phyloP scores from a whole-genome alignment of 2,113 vertebrate species.

The Limnothrissa miodon region DNA sequence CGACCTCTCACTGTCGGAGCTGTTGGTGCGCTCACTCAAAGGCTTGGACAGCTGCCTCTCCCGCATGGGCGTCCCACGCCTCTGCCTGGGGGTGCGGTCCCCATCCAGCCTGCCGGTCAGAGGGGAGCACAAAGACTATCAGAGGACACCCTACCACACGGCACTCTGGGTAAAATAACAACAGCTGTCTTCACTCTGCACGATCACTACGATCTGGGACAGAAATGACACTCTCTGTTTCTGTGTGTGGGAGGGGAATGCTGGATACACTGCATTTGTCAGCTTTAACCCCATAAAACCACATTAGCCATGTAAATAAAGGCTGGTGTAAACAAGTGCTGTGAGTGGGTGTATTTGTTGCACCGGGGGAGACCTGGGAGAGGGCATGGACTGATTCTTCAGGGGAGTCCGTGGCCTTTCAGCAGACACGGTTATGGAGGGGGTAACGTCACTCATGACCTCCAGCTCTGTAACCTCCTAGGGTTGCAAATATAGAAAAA shows the following conservation, averaged over 20 bases:
- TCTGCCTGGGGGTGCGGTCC: constrained; percentile 80
- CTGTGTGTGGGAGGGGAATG: neutral
- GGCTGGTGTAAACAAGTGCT: neutral
- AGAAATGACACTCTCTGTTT: neutral
- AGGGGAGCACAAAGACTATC: neutral
- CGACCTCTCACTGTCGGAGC: constrained; percentile 84
- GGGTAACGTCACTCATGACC: constrained; percentile 70
- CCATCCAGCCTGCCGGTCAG: constrained; percentile 71
- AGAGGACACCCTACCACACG: neutral
- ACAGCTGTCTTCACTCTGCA: neutral
- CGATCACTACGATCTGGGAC: neutral
- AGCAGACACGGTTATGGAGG: constrained; percentile 77
- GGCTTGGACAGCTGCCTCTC: constrained; percentile 85
- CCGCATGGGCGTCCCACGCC: constrained; percentile 78
- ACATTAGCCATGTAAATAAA: neutral
- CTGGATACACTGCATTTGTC: neutral
- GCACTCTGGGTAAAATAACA: neutral
- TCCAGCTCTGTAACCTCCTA: constrained; percentile 83
- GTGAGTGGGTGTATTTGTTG: neutral
- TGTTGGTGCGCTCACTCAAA: constrained; percentile 84
- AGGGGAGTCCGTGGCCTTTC: constrained; percentile 83
- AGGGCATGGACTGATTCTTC: constrained; percentile 78
- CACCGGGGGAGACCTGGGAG: constrained; percentile 71
- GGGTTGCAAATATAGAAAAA: constrained; percentile 9
- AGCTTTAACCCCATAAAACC: neutral